These are phyloP conservation scores for Corythornis vintsioides DNA, from an alignment of 2,113 vertebrate genomes.

Conservation along the genomic window DNA sequence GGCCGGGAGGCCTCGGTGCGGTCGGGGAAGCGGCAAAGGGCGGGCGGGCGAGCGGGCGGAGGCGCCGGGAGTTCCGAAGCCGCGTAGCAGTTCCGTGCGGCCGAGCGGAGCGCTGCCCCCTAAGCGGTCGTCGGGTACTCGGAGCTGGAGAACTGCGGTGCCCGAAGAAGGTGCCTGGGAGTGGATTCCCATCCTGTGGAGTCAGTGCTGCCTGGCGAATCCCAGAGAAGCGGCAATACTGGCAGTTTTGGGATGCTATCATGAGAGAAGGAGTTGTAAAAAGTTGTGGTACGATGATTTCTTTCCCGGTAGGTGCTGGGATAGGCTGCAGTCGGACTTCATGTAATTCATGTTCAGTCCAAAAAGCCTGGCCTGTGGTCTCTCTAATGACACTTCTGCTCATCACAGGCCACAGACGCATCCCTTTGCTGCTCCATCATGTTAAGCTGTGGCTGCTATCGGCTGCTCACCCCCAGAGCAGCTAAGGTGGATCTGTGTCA, in stretches of 20 bases:
- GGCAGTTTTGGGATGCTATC: fast-evolving
- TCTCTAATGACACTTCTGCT: too few species aligned
- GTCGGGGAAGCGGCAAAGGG: too few species aligned
- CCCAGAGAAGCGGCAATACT: fast-evolving
- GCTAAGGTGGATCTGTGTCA: fast-evolving
- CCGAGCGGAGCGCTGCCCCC: fast-evolving
- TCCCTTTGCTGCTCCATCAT: fast-evolving
- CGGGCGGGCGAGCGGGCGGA: too few species aligned
- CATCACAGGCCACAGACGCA: fast-evolving
- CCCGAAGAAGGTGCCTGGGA: fast-evolving
- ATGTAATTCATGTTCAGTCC: fast-evolving
- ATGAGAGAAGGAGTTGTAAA: neutral
- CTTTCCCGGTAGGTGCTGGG: too few species aligned
- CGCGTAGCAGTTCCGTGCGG: neutral
- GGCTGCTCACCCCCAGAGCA: neutral
- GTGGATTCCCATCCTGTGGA: fast-evolving
- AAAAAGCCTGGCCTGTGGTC: fast-evolving
- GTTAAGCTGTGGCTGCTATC: too few species aligned
- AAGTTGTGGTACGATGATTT: fast-evolving
- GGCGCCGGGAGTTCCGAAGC: too few species aligned
- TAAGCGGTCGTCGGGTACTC: fast-evolving
- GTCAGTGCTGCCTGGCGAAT: fast-evolving
- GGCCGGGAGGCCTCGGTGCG: too few species aligned
- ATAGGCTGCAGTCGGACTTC: neutral
- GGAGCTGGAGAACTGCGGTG: fast-evolving